Evolutionary conservation across 2,888 invertebrate species (phyloP), one percentile per base, ranked within the genome.

Genomic region (Eristalis tenax): DNA sequence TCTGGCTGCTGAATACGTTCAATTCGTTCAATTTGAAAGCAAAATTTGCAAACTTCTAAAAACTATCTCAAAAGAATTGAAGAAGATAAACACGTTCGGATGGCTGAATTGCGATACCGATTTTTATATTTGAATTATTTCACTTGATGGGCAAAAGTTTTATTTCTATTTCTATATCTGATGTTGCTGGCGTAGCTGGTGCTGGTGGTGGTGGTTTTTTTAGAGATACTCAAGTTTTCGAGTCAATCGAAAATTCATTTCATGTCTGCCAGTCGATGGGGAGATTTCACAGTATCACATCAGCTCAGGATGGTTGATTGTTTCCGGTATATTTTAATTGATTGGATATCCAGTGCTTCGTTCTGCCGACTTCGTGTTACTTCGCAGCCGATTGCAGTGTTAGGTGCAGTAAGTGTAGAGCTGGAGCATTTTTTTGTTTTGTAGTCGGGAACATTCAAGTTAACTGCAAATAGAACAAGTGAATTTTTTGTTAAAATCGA

Each of bases 61-160:
- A 82, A 82, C 69, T 75, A 77, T 70, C 74, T 64, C 80, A 71
- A 84, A 79, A 66, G 66, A 84, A 76, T 77, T 63, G 69, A 70
- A 74, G 69, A 70, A 74, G 74, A 86, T 81, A 82, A 81, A 85
- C 74, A 26, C 43, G 69, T 69, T 76, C 64, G 74, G 57, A 69
- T 83, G 83, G 71, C 50, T 73, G 83, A 70, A 40, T 77, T 22
- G 73, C 43, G 61, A 80, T 85, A 43, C 64, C 5, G 61, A 81
- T 73, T 64, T 81, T 64, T 43, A 28, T 81, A 77, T 81, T 85
- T 11, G 59, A 85, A 81, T 77, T 85, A 74, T 74, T 63, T 63
- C 71, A 40, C 66, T 68, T 77, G 81, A 77, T 81, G 59, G 73
- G 77, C 43, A 77, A 77, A 74, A 81, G 82, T 86, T 85, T 70